Evolutionary conservation across 2,113 vertebrate species (phyloP).

Genomic region (Ondatra zibethicus): DNA sequence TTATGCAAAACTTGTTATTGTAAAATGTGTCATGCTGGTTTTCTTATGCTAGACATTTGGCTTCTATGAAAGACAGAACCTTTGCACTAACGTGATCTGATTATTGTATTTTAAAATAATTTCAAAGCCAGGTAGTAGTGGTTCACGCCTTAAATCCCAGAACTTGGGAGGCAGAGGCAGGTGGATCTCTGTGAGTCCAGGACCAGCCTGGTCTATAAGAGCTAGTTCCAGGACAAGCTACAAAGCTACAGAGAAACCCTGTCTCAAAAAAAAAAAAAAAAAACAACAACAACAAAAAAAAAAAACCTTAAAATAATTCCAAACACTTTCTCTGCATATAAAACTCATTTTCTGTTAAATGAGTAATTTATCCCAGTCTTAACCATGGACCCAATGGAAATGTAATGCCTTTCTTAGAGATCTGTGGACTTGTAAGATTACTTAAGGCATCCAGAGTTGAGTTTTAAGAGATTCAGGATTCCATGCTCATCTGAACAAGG

Average conservation of each 20-base stretch:
- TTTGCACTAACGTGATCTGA: background rate
- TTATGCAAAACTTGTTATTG: background rate
- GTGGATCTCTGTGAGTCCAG: no score
- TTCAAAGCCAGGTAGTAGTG: background rate
- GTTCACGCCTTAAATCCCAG: no score
- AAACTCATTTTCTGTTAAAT: constrained; percentile 25
- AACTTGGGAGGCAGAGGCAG: no score
- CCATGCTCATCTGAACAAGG: background rate
- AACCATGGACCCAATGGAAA: background rate
- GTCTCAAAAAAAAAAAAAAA: no score
- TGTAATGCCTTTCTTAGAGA: background rate
- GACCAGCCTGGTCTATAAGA: no score
- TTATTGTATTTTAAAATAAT: constrained; percentile 31
- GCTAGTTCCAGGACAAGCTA: no score
- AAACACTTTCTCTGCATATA: constrained; percentile 30
- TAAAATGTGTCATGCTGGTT: background rate
- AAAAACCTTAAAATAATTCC: constrained; percentile 1
- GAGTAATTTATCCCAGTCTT: background rate
- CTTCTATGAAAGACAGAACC: constrained; percentile 22
- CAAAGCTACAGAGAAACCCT: no score
- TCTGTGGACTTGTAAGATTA: background rate
- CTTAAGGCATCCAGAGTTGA: constrained; percentile 15
- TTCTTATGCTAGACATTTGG: background rate
- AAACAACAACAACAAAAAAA: no score
- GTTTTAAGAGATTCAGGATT: constrained; percentile 32